Conservation (phyloP, 2,888 invertebrate species). For the Andrena trimmerana region DNA sequence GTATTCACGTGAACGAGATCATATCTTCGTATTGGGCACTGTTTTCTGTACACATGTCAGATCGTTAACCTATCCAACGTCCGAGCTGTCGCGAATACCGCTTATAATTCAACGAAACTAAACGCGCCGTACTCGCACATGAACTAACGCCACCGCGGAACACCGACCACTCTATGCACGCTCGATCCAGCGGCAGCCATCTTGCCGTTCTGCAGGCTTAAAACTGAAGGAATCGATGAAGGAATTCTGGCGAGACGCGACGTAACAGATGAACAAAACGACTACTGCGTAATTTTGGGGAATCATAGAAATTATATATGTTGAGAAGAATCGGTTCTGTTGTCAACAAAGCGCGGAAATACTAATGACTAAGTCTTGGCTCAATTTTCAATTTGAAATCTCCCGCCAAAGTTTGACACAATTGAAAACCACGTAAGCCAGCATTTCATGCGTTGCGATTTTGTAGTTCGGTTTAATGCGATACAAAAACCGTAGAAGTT, state of each 20-base stretch:
- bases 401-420: slow-evolving; percentile 32
- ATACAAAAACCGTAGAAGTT: not conserved
- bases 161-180: slow-evolving; percentile 53
- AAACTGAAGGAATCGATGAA: slow-evolving; percentile 58
- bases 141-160: slow-evolving; percentile 61
- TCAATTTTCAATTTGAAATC: slow-evolving; percentile 24
- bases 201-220: slow-evolving; percentile 51
- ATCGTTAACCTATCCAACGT: slow-evolving; percentile 53
- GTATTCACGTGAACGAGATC: slow-evolving; percentile 32
- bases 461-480: not conserved
- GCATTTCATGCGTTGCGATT: not conserved
- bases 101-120: slow-evolving; percentile 45
- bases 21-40: slow-evolving; percentile 20
- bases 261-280: not conserved
- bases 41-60: slow-evolving; percentile 34
- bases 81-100: slow-evolving; percentile 18
- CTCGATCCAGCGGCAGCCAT: slow-evolving; percentile 68
- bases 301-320: not conserved
- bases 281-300: too few relatives aligned
- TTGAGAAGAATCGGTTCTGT: not conserved
- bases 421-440: not conserved
- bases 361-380: not conserved
- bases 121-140: slow-evolving; percentile 45
- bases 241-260: slow-evolving; percentile 17
- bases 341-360: not conserved